Base-by-base conservation (phyloP, 2,888 invertebrate genomes). In the Malthinus flaveolus region DNA sequence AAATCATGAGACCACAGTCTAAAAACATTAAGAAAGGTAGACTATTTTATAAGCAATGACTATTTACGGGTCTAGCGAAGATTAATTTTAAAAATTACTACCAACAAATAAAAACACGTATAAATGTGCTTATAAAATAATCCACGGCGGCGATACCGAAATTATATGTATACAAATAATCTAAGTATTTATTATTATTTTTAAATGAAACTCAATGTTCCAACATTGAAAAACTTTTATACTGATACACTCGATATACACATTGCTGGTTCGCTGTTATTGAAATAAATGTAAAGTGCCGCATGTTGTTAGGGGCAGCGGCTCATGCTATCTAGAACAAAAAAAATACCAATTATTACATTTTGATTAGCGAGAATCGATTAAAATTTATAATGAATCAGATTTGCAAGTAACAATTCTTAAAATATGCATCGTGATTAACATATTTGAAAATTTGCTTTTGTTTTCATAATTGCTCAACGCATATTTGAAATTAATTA, bases 221-320 rank as follows among this genome's bases (percentile, higher is more conserved):
- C 61, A 62, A 61, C 62, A 61, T 70, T 67, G 67, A 70, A 67
- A 64, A 65, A 65, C 63, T 65, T 68, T 67, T 70, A 69, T 67
- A 69, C 62, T 71, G 73, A 74, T 74, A 74, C 74, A 74, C 74
- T 75, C 75, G 72, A 73, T 75, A 75, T 76, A 76, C 75, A 75
- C 75, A 76, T 75, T 76, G 77, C 75, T 75, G 74, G 63, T 77
- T 77, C 76, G 76, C 76, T 76, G 77, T 77, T 77, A 74, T 73
- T 74, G 73, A 73, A 73, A 72, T 15, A 76, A 72, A 75, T 70
- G 70, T 70, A 73, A 69, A 70, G 71, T 73, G 77, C 77, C 75
- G 78, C 78, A 71, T 74, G 73, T 73, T 73, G 75, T 75, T 68
- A 74, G 61, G 65, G 73, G 75, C 74, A 76, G 78, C 78, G 77